phyloP scores from a whole-genome alignment of 2,113 vertebrate species.

The Alouatta palliata region DNA sequence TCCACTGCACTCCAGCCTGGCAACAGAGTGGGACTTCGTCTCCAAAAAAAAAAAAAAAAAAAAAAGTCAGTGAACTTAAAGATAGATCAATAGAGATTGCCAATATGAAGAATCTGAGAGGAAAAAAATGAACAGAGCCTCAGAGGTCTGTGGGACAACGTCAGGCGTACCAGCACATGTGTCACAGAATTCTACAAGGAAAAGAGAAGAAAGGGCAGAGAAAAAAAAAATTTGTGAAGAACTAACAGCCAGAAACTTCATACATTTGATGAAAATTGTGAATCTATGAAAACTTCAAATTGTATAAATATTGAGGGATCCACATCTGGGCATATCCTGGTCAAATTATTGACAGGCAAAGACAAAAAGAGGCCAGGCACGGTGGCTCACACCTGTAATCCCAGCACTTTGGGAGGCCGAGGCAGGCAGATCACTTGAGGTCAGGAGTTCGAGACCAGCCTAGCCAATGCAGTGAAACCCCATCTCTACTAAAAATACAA shows the following conservation, averaged over 20 bases:
- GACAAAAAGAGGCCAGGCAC: not conserved
- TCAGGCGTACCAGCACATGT: not conserved
- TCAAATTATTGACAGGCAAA: not conserved
- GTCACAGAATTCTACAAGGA: not conserved
- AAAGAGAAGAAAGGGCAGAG: not conserved
- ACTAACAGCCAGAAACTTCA: not conserved
- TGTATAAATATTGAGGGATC: not conserved
- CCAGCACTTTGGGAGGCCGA: no score
- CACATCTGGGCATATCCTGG: not conserved
- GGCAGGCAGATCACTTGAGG: no score
- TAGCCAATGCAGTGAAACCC: no score
- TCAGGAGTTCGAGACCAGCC: no score
- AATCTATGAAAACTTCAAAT: not conserved
- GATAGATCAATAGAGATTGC: not conserved
- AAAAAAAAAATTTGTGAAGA: not conserved
- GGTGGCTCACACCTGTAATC: no score
- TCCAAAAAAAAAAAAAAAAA: no score
- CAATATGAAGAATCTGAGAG: not conserved
- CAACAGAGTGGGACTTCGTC: no score
- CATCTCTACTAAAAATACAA: no score
- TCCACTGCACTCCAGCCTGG: no score
- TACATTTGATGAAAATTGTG: not conserved
- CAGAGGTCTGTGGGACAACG: not conserved
- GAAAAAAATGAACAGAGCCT: not conserved
- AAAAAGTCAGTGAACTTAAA: not conserved